Conservation (phyloP, 1,140 invertebrate species). For the Aphelinus atriplicis region DNA sequence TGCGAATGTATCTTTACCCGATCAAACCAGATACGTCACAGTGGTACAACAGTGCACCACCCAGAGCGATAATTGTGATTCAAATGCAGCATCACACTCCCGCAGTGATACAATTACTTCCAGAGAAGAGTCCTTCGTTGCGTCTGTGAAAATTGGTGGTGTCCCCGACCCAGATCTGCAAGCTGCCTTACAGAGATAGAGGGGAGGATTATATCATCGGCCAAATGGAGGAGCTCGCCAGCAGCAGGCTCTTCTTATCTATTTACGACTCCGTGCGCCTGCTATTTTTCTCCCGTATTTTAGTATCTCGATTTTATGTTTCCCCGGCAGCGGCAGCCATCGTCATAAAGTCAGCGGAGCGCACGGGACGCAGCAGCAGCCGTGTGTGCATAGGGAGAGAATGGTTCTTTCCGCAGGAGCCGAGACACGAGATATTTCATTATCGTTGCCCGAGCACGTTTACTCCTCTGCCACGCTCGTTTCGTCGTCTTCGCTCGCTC, state of each 20-base stretch:
- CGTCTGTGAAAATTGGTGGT: too few species aligned
- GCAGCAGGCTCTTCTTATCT: constrained; percentile 16
- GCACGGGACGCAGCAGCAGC: constrained; percentile 49
- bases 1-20: too few species aligned
- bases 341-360: constrained; percentile 60
- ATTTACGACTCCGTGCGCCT: constrained; percentile 30
- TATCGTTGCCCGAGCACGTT: constrained; percentile 32
- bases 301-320: constrained; percentile 42
- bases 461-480: not conserved
- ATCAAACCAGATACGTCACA: too few species aligned
- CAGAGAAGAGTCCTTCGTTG: too few species aligned
- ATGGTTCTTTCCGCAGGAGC: constrained; percentile 26
- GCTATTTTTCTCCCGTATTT: constrained; percentile 38
- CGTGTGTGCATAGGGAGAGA: constrained; percentile 16
- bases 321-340: constrained; percentile 41
- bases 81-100: too few species aligned
- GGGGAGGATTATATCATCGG: too few species aligned
- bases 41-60: too few species aligned
- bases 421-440: constrained; percentile 39
- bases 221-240: too few species aligned
- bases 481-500: constrained; percentile 11
- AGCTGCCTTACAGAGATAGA: too few species aligned
- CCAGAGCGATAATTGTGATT: too few species aligned
- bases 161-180: too few species aligned
- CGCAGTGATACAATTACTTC: too few species aligned